phyloP scores from a whole-genome alignment of 2,113 vertebrate species.

The Polyodon spathula region DNA sequence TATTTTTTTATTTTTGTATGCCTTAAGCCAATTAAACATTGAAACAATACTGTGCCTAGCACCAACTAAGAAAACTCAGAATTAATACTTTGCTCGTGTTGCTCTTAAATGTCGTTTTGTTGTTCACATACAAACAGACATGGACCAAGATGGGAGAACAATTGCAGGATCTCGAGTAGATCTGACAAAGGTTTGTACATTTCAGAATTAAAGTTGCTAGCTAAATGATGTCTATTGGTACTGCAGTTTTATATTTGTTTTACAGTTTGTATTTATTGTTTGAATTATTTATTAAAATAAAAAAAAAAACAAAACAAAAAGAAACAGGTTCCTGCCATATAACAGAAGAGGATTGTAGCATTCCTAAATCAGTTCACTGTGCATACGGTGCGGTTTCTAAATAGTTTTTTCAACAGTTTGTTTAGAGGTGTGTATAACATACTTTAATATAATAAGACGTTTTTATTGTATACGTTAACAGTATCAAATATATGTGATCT shows the following conservation, averaged over 20 bases:
- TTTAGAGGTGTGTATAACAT: constrained; percentile 74
- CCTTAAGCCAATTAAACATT: too few species aligned
- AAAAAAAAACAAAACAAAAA: too few species aligned
- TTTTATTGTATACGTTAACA: background rate
- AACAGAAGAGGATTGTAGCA: constrained; percentile 87
- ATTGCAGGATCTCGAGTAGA: constrained; percentile 92
- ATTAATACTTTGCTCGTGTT: too few species aligned
- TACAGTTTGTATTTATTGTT: background rate
- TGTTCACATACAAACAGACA: too few species aligned
- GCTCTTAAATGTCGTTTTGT: too few species aligned
- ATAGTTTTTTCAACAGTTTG: constrained; percentile 93
- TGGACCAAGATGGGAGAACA: constrained; percentile 92
- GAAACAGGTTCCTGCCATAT: constrained; percentile 95
- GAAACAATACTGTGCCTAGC: too few species aligned
- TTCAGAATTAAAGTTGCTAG: background rate
- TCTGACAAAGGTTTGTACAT: constrained; percentile 78
- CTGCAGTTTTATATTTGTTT: too few species aligned
- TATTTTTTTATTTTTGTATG: too few species aligned
- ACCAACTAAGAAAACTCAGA: too few species aligned
- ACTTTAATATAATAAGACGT: background rate
- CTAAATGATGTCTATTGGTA: background rate
- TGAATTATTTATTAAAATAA: background rate
- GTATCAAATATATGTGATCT: too few species aligned
- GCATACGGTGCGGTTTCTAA: constrained; percentile 90
- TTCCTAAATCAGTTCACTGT: constrained; percentile 96